Conservation (phyloP, 2,113 vertebrate species). For the Zosterops japonicus region DNA sequence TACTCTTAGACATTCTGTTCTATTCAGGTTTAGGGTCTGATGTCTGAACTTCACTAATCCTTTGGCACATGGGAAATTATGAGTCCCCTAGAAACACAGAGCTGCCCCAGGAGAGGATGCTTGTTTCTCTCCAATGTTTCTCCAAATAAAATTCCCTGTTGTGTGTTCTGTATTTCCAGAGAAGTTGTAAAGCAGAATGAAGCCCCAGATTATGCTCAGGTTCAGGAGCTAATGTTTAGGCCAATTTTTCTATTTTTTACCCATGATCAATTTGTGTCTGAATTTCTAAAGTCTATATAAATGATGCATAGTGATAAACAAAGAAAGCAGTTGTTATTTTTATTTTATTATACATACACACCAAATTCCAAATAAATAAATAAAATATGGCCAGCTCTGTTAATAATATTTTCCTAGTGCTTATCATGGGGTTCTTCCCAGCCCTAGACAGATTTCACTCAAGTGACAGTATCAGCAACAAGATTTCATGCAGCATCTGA, state of each 20-base stretch:
- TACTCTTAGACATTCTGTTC: background rate
- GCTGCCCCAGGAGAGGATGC: background rate
- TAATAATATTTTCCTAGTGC: background rate
- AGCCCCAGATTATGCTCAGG: background rate
- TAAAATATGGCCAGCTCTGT: background rate
- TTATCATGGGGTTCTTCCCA: background rate
- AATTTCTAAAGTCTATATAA: background rate
- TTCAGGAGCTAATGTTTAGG: background rate
- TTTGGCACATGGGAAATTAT: background rate
- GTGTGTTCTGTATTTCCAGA: background rate
- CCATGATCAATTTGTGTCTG: background rate
- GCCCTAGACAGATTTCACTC: background rate
- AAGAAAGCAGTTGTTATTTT: background rate
- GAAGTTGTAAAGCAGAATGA: background rate
- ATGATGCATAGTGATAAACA: background rate
- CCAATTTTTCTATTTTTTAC: background rate
- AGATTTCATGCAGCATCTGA: constrained; percentile 36
- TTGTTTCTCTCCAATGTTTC: background rate
- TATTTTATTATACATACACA: background rate
- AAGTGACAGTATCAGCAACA: constrained; percentile 39
- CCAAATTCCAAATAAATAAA: background rate
- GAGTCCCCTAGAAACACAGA: background rate
- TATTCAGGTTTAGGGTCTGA: background rate
- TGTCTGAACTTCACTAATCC: background rate
- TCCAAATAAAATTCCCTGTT: background rate